Evolutionary conservation across 2,797 vertebrate genomes (phyloP), one percentile per base, ranked within the genome.

Genomic region (Halcyon chelicuti): DNA sequence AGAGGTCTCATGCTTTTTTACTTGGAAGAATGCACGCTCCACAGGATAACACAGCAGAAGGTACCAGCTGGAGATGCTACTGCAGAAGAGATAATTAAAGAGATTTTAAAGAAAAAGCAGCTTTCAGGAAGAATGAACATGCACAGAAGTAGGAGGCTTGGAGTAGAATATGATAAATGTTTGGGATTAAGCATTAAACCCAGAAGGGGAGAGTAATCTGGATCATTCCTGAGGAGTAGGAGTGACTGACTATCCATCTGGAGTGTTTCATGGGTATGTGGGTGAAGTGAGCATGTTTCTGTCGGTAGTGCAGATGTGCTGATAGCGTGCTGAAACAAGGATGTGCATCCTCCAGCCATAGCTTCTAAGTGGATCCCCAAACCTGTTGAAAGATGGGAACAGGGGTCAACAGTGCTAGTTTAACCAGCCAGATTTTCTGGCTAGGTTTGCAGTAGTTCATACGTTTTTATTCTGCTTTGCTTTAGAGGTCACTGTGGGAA

Each of bases 141-240:
- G 61, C 65, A 7, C 40, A 31, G 65, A 49, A 95, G 81, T 35
- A 21, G 89, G 81, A 96, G 78, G 78, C 57, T 94, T 76, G 88
- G 80, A 46, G 77, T 25, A 22, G 90, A 88, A 58, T 4, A 46
- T 39, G 81, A 80, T 65, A 92, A 93, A 94, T 95, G 88, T 92
- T 92, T 83, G 88, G 93, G 89, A 93, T 93, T 82, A 91, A 94
- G 94, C 42, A 31, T 35, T 47, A 58, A 88, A 62, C 3, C 3
- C 89, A 93, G 92, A 76, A 90, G 49, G 71, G 57, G 37, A 76
- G 74, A 75, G 76, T 46, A 29, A 90, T 89, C 35, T 52, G 83
- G 67, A 65, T 63, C 19, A 2, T 14, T 90, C 22, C 58, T 19
- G 88, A 54, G n/a, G 55, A 92, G 80, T 31, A 76, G 88, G 46